Evolutionary conservation across 2,113 vertebrate genomes (phyloP).

Genomic region (Hippocampus zosterae): DNA sequence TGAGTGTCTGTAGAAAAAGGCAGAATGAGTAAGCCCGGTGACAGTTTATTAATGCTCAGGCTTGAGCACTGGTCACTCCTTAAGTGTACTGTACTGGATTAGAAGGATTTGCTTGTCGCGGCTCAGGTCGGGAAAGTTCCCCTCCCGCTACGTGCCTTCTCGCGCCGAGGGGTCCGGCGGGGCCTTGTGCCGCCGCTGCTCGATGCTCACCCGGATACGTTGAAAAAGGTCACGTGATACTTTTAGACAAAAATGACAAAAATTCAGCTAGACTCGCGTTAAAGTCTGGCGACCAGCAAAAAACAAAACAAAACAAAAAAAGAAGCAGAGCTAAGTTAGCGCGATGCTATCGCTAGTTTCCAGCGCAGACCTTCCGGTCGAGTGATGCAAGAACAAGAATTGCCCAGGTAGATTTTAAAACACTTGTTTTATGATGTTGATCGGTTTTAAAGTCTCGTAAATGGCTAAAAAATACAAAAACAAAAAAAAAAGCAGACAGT

Average conservation of each 20-base stretch:
- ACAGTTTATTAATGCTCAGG: constrained; percentile 74
- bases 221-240: constrained; percentile 25
- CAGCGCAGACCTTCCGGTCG: too few species aligned
- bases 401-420: not conserved
- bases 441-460: not conserved
- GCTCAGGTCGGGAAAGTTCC: constrained; percentile 65
- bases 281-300: too few species aligned
- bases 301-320: too few species aligned
- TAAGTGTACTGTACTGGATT: constrained; percentile 77
- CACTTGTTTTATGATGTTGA: not conserved
- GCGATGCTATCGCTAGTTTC: too few species aligned
- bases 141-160: constrained; percentile 27
- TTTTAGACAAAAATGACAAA: not conserved
- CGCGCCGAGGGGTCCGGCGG: constrained; percentile 57
- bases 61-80: constrained; percentile 73
- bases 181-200: constrained; percentile 41
- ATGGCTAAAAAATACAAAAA: too few species aligned
- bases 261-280: too few species aligned
- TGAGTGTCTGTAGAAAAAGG: constrained; percentile 73
- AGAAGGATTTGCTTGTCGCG: constrained; percentile 76
- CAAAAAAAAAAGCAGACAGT: not conserved
- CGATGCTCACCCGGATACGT: constrained; percentile 55
- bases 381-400: too few species aligned
- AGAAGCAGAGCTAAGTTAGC: too few species aligned
- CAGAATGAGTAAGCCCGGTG: constrained; percentile 71